A percentile compares a stretch with the other conserved stretches of the same genome.
phyloP scores from a whole-genome alignment of 2,113 vertebrate species.

The Chelonoidis abingdonii region DNA sequence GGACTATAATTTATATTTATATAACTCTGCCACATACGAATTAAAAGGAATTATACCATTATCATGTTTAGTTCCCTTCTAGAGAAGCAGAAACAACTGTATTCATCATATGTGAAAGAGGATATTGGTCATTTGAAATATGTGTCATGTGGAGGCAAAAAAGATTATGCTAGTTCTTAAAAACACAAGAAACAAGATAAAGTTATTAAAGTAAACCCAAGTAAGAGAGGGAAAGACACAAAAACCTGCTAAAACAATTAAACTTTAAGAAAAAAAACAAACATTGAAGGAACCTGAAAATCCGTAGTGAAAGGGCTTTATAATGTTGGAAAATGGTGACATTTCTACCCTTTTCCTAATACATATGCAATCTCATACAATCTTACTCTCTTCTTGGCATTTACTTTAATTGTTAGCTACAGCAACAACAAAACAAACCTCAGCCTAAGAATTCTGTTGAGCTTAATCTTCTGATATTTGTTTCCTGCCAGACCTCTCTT shows the following conservation, averaged over 20 bases:
- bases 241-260: background rate
- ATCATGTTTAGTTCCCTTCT: background rate
- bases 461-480: background rate
- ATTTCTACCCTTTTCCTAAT: background rate
- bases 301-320: background rate
- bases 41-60: background rate
- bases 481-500: background rate
- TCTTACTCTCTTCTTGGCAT: background rate
- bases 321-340: background rate
- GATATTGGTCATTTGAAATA: background rate
- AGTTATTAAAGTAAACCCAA: no score
- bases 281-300: background rate
- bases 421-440: background rate
- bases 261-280: background rate
- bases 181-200: background rate
- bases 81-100: background rate
- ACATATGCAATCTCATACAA: background rate
- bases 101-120: background rate
- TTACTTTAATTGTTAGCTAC: background rate
- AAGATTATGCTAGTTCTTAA: background rate
- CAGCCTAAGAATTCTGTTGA: background rate
- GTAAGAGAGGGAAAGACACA: background rate
- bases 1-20: background rate
- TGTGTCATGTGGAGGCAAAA: background rate
- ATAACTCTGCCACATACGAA: rapidly evolving